Conservation (phyloP, 2,888 invertebrate genomes). For the Nymphalis polychloros region DNA sequence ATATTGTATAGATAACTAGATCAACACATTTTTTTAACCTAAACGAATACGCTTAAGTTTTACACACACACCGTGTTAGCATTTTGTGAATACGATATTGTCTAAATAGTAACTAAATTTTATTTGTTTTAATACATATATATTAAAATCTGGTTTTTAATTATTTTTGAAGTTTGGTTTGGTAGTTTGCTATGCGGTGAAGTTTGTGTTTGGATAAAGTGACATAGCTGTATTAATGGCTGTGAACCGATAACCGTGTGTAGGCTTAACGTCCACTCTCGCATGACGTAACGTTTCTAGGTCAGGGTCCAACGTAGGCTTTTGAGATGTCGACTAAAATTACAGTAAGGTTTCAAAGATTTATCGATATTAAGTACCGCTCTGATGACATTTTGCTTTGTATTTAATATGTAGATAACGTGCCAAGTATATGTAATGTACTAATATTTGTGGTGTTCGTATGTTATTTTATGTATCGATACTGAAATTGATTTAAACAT, state of each 20-base stretch:
- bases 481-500: background rate
- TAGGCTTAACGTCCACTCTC: conserved; percentile 30
- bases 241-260: conserved; percentile 23
- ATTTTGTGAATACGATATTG: too few relatives aligned
- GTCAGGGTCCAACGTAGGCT: conserved; percentile 62
- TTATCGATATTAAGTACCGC: conserved; percentile 11
- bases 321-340: conserved; percentile 23
- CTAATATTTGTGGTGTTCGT: background rate
- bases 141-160: too few relatives aligned
- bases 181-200: background rate
- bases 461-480: background rate
- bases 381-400: conserved; percentile 1
- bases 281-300: conserved; percentile 65
- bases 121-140: too few relatives aligned
- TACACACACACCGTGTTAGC: too few relatives aligned
- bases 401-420: background rate
- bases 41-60: too few relatives aligned
- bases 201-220: background rate
- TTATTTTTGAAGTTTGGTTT: too few relatives aligned
- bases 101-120: too few relatives aligned
- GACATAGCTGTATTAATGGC: background rate
- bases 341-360: conserved; percentile 21
- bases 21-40: too few relatives aligned
- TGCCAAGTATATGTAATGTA: background rate
- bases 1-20: too few relatives aligned